Base-by-base conservation (phyloP, 2,888 invertebrate genomes). In the Odontomyia ornata region DNA sequence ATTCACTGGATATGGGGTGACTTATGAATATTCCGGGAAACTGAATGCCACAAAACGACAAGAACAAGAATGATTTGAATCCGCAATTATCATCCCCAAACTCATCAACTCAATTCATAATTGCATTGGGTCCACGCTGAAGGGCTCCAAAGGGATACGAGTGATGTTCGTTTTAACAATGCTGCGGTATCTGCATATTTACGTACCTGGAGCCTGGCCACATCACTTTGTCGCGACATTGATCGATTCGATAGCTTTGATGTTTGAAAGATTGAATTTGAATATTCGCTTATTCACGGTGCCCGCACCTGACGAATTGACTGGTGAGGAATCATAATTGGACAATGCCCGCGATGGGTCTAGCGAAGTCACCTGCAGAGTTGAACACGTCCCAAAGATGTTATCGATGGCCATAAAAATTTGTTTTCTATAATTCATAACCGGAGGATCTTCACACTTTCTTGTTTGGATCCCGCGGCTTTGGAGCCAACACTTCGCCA, bases 371-470 rank as follows among this genome's bases (percentile, higher is more conserved):
- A 76, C 78, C 78, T 77, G 76, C 78, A 72, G 78, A 23, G 78
- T 69, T 64, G 62, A 73, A 75, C 62, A 75, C 73, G 73, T 43
- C 28, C 72, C 72, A 57, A 47, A 73, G 78, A 78, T 78, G 56
- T 78, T 78, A 78, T 78, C 78, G 76, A 67, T 46, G 76, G 60
- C 76, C 78, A 72, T 78, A 77, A 76, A 76, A 78, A 78, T 78
- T 78, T 78, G 78, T 78, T 78, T 78, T 78, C 78, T 64, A 78
- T 78, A 78, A 78, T 77, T 78, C 78, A 76, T 78, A 76, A 75
- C 76, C 75, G 36, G 72, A 75, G 69, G 76, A 60, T 57, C 75
- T 65, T 78, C 76, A 78, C 78, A 77, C 78, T 78, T 77, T 67
- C 46, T 67, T 77, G 64, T 75, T 65, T 75, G 76, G 36, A 65